A percentile compares a stretch with the other conserved stretches of the same genome.
These are phyloP conservation scores for Fulica atra DNA, from an alignment of 2,113 vertebrate genomes.

Conservation along the genomic window DNA sequence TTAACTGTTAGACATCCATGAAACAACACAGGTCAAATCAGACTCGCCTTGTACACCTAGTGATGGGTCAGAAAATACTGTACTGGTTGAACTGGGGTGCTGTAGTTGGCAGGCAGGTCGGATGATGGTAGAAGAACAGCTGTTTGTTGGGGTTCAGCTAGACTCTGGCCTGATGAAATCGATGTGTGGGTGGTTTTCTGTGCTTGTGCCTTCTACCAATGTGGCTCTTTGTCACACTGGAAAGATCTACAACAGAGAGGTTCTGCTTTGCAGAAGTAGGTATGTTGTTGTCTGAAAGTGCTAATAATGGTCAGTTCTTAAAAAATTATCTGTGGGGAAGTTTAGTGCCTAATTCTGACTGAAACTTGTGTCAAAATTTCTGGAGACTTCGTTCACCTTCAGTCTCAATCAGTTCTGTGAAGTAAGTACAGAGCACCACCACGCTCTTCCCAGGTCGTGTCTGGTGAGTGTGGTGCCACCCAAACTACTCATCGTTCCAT, in stretches of 20 bases:
- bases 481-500: not conserved
- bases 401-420: not conserved
- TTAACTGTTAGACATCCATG: no score
- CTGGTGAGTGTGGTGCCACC: no score
- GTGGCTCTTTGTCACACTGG: not conserved
- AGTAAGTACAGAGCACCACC: accelerated
- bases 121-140: not conserved
- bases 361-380: not conserved
- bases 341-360: not conserved
- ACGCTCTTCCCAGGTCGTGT: no score
- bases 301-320: not conserved
- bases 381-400: not conserved
- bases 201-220: not conserved
- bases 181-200: accelerated
- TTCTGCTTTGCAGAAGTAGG: not conserved
- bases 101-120: not conserved
- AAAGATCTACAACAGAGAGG: not conserved
- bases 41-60: accelerated
- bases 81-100: accelerated
- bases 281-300: not conserved
- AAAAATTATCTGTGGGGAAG: not conserved
- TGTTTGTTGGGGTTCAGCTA: not conserved
- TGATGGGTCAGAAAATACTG: accelerated
- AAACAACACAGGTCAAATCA: no score
- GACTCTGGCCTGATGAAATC: not conserved